Conservation (phyloP, 2,888 invertebrate species). For the Tenthredo notha region DNA sequence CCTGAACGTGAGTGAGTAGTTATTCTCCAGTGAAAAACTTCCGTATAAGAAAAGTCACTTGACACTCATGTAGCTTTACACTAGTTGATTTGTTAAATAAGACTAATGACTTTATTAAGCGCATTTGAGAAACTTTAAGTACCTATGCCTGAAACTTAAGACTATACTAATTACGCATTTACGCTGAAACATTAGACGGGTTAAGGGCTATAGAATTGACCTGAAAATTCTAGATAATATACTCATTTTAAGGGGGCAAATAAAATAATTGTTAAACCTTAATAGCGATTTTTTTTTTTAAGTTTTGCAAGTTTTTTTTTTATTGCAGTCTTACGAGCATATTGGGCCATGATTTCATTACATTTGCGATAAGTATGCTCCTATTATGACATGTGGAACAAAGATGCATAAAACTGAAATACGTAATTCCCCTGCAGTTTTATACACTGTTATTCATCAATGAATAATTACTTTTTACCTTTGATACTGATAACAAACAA, state of each 20-base stretch:
- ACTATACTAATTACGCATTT: neutral
- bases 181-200: constrained; percentile 19
- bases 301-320: neutral
- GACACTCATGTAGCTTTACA: neutral
- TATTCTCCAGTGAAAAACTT: neutral
- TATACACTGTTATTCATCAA: neutral
- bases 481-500: neutral
- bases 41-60: constrained; percentile 26
- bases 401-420: neutral
- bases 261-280: neutral
- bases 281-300: too few species aligned
- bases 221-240: neutral
- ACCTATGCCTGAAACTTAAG: neutral
- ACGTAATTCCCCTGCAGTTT: neutral
- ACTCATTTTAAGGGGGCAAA: neutral
- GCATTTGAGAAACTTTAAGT: constrained; percentile 29
- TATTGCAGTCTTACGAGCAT: neutral
- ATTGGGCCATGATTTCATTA: neutral
- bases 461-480: constrained; percentile 9
- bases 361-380: neutral
- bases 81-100: constrained; percentile 15
- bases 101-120: constrained; percentile 36
- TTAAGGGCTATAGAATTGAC: constrained; percentile 1
- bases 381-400: neutral
- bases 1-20: neutral